Base-by-base conservation (phyloP, 2,113 vertebrate genomes). In the Copsychus sechellarum region DNA sequence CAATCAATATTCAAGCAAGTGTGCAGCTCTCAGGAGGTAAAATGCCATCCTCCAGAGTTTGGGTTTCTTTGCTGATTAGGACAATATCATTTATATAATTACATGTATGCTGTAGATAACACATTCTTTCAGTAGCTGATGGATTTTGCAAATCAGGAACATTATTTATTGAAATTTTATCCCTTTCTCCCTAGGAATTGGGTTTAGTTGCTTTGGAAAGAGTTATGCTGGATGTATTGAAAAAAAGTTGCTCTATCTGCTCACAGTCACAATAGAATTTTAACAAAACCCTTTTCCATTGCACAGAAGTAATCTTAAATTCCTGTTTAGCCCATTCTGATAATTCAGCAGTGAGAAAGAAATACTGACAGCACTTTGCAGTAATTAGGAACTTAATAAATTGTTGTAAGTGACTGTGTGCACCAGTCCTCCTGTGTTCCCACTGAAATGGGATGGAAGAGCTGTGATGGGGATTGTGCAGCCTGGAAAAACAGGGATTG, bases 31-130 rank as follows among this genome's bases (percentile, higher is more conserved):
- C 36, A 10, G 51, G 45, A 45, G 79, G 74, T 51, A 3, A 64
- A 88, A 48, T 28, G 11, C 3, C 15, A 13, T 36, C 56, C 56
- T 60, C 67, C 8, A 0, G 9, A 51, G 67, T 11, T 13, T 12
- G 61, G 3, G 24, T 36, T 73, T 76, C 62, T 80, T 40, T 61
- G 9, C 50, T 26, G 12, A n/a, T 77, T 4, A n/a, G 21, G 69
- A 19, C 54, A 61, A 2, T 9, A 0, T 3, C 8, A 6, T 47
- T 6, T 15, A 1, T 42, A 11, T 50, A 7, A 70, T 61, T 14
- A 5, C 4, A 20, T n/a, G 2, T 5, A 0, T 16, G 4, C 31
- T 50, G 25, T 22, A 2, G 24, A 3, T 9, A 61, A 11, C 31
- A 6, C 22, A 29, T 26, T 45, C n/a, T 58, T 22, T 11, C 58